A percentile compares a stretch with the other conserved stretches of the same genome.
Evolutionary conservation across 2,113 vertebrate genomes (phyloP).

Genomic region (rat (Rattus norvegicus)): GRCr8 NC_086032.1:37074001-37074500

Average conservation of each 20-base stretch:
- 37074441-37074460: not conserved
- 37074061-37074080: not conserved
- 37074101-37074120: not conserved
- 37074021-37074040: not conserved
- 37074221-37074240: not conserved
- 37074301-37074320: not conserved
- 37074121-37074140: not conserved
- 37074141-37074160: not conserved
- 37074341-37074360: not conserved
- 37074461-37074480: conserved; percentile 28
- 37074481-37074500: not conserved
- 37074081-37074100: not conserved
- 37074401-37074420: not conserved
- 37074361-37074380: not conserved
- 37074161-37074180: not conserved
- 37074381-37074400: not conserved
- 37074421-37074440: not conserved
- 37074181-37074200: not conserved
- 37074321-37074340: conserved; percentile 25
- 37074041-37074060: conserved; percentile 39
- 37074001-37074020: not conserved
- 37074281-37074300: not conserved
- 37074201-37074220: not conserved
- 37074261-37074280: too few species aligned
- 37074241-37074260: too few species aligned